Evolutionary conservation across 2,113 vertebrate species (phyloP), one percentile per base, ranked within the genome.

Genomic region (Sarotherodon lohbergeri): DNA sequence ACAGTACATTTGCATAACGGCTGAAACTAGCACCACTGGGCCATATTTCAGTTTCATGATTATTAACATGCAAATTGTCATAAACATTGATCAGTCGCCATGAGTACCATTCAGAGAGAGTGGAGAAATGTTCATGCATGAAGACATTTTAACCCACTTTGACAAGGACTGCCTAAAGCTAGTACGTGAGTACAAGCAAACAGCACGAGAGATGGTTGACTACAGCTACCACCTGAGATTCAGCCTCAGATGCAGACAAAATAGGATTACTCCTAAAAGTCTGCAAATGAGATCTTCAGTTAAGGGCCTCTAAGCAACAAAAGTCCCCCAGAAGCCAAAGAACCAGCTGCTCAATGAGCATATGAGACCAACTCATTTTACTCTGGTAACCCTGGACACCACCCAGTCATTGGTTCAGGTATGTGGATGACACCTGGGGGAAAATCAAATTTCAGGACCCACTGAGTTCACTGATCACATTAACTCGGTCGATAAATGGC

Each of bases 401-500:
- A 0, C 0, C 29, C 29, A 63, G 59, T 11, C 9, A 34, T 19
- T 61, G 16, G 57, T 34, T 6, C 29, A 19, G 29, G 59, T 63
- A 11, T 63, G 9, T 11, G 3, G 59, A 63, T 63, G 59, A 63
- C 2, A 34, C 59, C 29, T 34, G 59, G 16, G 5, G 29, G 16
- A 0, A 61, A 61, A 61, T 61, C 16, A 19, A 10, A 54, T 55
- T 22, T 55, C n/a, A 54, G 52, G 52, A 11, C 9, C 5, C 22
- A 5, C n/a, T 5, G 16, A 63, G 29, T 63, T 63, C 59, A 11
- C 29, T 1, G 29, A 34, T 63, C 17, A 63, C 17, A 63, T 63
- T 63, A 63, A 63, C 32, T 63, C 1, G 0, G 17, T 19, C 0
- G 3, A 36, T 19, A 63, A 63, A 19, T n/a, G 32, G 29, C 59